Percentiles rank a stretch among this genome's conserved stretches.
These are phyloP conservation scores for Leptinotarsa defecta DNA, from an alignment of 1,140 invertebrate genomes.

Conservation along the genomic window DNA sequence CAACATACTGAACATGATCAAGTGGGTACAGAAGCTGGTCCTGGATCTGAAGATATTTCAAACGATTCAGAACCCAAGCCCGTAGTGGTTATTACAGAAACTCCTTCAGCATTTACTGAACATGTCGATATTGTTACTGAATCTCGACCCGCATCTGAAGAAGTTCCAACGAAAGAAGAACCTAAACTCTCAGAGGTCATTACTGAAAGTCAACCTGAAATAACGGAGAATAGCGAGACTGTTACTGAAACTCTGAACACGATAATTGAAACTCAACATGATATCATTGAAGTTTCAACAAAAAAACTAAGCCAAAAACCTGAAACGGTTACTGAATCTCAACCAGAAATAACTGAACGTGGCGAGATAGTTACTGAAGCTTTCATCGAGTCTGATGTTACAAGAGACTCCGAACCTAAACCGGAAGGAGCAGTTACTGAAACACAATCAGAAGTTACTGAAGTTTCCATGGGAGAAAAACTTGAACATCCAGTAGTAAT, in stretches of 20 bases:
- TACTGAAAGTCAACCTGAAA: slow-evolving; percentile 7
- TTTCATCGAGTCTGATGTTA: slow-evolving; percentile 7
- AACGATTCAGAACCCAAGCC: background rate
- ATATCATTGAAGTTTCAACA: too few relatives aligned
- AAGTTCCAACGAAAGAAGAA: background rate
- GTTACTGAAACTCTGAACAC: background rate
- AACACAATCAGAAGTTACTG: background rate
- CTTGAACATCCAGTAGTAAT: slow-evolving; percentile 29
- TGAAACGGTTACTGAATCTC: background rate
- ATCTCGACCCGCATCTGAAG: background rate
- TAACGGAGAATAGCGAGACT: slow-evolving; percentile 39
- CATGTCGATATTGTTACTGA: slow-evolving; percentile 10
- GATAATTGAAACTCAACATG: background rate
- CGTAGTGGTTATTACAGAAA: background rate
- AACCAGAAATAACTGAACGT: slow-evolving; percentile 34
- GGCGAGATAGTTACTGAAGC: slow-evolving; percentile 2
- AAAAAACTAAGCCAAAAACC: background rate
- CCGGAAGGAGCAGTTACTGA: background rate
- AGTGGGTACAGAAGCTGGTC: too few relatives aligned
- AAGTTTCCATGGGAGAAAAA: slow-evolving; percentile 7
- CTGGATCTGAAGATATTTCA: background rate
- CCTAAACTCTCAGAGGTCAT: background rate
- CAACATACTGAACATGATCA: background rate
- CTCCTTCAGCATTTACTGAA: background rate
- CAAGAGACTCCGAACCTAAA: slow-evolving; percentile 24